Evolutionary conservation across 2,888 invertebrate genomes (phyloP).

Genomic region (Pasiphila rectangulata): DNA sequence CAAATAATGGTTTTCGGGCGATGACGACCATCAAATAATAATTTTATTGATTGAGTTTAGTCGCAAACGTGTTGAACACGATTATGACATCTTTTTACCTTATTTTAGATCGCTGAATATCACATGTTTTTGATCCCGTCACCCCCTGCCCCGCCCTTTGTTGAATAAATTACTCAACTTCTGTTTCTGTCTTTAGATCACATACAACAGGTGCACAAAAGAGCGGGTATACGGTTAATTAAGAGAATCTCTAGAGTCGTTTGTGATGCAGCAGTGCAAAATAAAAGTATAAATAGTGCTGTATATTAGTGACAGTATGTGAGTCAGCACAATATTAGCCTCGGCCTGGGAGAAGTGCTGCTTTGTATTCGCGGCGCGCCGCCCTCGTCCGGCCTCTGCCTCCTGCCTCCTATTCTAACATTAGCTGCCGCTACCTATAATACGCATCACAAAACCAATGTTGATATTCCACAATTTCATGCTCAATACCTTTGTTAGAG

Average conservation of each 20-base stretch:
- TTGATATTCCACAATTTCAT: slow-evolving; percentile 9
- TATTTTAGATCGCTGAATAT: too few relatives aligned
- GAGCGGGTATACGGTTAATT: too few relatives aligned
- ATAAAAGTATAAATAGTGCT: slow-evolving; percentile 26
- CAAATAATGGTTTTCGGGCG: too few relatives aligned
- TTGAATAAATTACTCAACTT: too few relatives aligned
- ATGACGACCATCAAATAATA: too few relatives aligned
- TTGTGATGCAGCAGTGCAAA: slow-evolving; percentile 19
- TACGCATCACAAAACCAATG: slow-evolving; percentile 34
- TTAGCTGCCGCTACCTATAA: slow-evolving; percentile 38
- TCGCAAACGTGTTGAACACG: too few relatives aligned
- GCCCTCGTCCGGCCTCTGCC: slow-evolving; percentile 47
- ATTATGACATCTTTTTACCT: too few relatives aligned
- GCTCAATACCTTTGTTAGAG: slow-evolving; percentile 3
- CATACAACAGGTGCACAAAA: too few relatives aligned
- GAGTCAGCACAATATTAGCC: slow-evolving; percentile 71
- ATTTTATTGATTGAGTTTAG: too few relatives aligned
- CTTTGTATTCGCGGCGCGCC: slow-evolving; percentile 63
- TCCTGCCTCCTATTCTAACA: slow-evolving; percentile 43
- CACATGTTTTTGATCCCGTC: too few relatives aligned
- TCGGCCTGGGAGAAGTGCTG: slow-evolving; percentile 45
- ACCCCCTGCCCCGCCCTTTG: too few relatives aligned
- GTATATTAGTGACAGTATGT: slow-evolving; percentile 41
- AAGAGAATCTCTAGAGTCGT: slow-evolving; percentile 39
- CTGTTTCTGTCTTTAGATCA: too few relatives aligned